Evolutionary conservation across 2,113 vertebrate species (phyloP).

Genomic region (Acinonyx jubatus): DNA sequence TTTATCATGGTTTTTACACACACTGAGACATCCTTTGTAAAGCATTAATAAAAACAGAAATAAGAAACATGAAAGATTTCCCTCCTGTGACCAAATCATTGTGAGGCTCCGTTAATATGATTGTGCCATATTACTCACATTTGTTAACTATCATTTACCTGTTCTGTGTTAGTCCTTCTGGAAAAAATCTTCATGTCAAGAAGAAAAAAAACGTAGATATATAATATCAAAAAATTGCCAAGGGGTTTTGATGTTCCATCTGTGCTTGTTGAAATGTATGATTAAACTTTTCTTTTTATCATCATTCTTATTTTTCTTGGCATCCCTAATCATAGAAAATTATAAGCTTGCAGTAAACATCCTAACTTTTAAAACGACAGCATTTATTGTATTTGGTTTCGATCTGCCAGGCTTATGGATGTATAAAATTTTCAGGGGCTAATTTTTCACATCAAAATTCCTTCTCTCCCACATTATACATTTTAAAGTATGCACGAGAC

Average conservation of each 20-base stretch:
- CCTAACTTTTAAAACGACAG: constrained; percentile 82
- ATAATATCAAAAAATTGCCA: constrained; percentile 61
- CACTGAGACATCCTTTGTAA: constrained; percentile 61
- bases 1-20: constrained; percentile 64
- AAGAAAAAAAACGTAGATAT: constrained; percentile 72
- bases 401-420: constrained; percentile 80
- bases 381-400: constrained; percentile 87
- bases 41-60: constrained; percentile 48
- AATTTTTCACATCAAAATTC: constrained; percentile 84
- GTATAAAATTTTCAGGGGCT: constrained; percentile 82
- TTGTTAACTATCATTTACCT: constrained; percentile 69
- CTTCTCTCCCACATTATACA: constrained; percentile 81
- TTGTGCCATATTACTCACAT: background rate
- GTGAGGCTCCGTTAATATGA: constrained; percentile 8
- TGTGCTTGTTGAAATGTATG: constrained; percentile 82
- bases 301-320: constrained; percentile 86
- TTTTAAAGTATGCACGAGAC: constrained; percentile 84
- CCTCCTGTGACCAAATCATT: constrained; percentile 5
- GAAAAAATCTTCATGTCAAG: constrained; percentile 73
- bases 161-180: constrained; percentile 68
- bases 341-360: constrained; percentile 85
- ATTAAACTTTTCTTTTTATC: constrained; percentile 88
- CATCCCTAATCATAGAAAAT: constrained; percentile 85
- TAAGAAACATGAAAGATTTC: background rate
- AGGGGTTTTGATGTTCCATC: constrained; percentile 79